phyloP scores from a whole-genome alignment of 2,888 invertebrate species.

The Pseudococcus viburni region DNA sequence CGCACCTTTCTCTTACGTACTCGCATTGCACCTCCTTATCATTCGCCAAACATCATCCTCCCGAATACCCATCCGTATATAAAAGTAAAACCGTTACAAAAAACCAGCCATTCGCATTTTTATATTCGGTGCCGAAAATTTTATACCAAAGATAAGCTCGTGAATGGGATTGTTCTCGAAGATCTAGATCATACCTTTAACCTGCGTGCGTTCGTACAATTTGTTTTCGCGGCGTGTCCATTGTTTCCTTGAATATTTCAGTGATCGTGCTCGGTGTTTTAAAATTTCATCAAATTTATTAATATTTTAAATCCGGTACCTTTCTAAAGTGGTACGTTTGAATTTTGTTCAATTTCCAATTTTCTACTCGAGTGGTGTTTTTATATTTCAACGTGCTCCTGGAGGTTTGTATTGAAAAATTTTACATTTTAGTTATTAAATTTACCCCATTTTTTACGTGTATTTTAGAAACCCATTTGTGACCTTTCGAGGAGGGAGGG shows the following conservation, averaged over 20 bases:
- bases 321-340: neutral
- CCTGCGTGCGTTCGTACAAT: neutral
- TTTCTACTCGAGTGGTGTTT: neutral
- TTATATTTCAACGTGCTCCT: neutral
- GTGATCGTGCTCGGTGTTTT: slow-evolving; percentile 36
- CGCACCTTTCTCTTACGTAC: slow-evolving; percentile 45
- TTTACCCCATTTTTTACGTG: neutral
- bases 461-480: neutral
- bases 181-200: neutral
- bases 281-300: neutral
- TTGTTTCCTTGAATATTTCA: neutral
- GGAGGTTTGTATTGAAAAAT: neutral
- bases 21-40: slow-evolving; percentile 60
- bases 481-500: no score
- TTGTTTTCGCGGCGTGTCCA: neutral
- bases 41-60: slow-evolving; percentile 59
- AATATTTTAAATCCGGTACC: neutral
- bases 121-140: slow-evolving; percentile 40
- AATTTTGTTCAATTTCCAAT: neutral
- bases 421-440: neutral
- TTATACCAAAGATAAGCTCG: neutral
- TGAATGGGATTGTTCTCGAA: neutral
- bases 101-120: slow-evolving; percentile 52
- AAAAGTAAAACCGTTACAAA: slow-evolving; percentile 58
- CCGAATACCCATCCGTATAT: slow-evolving; percentile 40